Conservation (phyloP, 2,113 vertebrate genomes). For the Leuciscus idus region DNA sequence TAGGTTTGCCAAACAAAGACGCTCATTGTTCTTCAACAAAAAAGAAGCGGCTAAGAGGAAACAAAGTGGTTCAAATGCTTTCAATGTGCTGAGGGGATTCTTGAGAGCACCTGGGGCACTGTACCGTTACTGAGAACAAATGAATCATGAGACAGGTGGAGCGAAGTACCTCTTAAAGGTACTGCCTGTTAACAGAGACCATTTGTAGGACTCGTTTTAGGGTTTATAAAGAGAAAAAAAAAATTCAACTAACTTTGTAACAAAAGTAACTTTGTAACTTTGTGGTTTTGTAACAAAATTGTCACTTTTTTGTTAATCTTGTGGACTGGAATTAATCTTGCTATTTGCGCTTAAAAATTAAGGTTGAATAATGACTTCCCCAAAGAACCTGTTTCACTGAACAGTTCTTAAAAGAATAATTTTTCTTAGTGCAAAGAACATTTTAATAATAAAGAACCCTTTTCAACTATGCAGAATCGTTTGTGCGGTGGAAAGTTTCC, state of each 20-base stretch:
- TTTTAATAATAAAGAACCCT: too few species aligned
- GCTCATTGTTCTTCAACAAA: constrained; percentile 56
- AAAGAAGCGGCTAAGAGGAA: constrained; percentile 45
- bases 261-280: too few species aligned
- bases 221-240: background rate
- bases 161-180: constrained; percentile 11
- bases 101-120: constrained; percentile 36
- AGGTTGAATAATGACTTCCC: too few species aligned
- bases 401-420: background rate
- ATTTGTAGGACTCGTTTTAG: background rate
- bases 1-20: constrained; percentile 49
- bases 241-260: background rate
- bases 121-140: constrained; percentile 56
- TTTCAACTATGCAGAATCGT: too few species aligned
- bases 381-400: too few species aligned
- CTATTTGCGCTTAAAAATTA: too few species aligned
- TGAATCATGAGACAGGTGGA: constrained; percentile 44
- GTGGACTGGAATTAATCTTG: too few species aligned
- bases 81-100: constrained; percentile 60
- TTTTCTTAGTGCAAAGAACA: background rate
- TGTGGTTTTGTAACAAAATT: too few species aligned
- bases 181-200: background rate
- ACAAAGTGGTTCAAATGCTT: constrained; percentile 64
- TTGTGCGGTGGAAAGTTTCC: background rate
- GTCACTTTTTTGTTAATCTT: too few species aligned